Evolutionary conservation across 2,797 vertebrate genomes (phyloP), one percentile per base, ranked within the genome.

Genomic region (Anguilla anguilla): DNA sequence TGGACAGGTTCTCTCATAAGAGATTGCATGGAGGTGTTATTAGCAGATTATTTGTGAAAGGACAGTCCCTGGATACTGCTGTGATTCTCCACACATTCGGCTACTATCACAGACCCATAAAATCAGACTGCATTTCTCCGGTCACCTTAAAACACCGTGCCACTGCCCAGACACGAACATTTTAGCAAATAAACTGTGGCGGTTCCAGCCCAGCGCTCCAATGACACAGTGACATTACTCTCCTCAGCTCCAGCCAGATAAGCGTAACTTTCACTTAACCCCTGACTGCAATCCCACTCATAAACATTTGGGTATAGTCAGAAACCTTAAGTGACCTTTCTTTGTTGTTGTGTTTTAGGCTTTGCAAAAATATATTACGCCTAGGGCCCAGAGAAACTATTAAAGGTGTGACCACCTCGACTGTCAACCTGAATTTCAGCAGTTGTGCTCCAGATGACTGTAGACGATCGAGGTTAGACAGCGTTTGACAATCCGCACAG

Each of bases 161-260:
- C 28, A 72, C 28, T 22, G 25, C 46, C 46, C 79, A 49, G 51
- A 0, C 7, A 31, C 57, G 9, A 84, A 57, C 28, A 31, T 84
- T 55, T 57, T 31, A 59, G 83, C 53, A 82, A 49, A 82, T 84
- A 49, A 84, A 84, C 83, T 53, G 51, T 10, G 15, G 28, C 3
- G 46, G n/a, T 39, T 22, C 77, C 79, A 82, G 46, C 46, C n/a
- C 79, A 25, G 79, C n/a, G 46, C 25, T 49, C 46, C 46, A 82
- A 82, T 69, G 43, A 82, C 9, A 51, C 46, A 51, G 51, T 69
- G 43, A 82, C 9, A 51, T 49, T 10, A 35, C 25, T 82, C 43
- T 51, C 22, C 43, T 51, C n/a, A n/a, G 22, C 79, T 82, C 25
- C 79, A 57, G 51, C 19, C 83, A 57, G 83, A 84, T 59, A 84